phyloP scores from a whole-genome alignment of 2,797 vertebrate species.

The Oreortyx pictus region DNA sequence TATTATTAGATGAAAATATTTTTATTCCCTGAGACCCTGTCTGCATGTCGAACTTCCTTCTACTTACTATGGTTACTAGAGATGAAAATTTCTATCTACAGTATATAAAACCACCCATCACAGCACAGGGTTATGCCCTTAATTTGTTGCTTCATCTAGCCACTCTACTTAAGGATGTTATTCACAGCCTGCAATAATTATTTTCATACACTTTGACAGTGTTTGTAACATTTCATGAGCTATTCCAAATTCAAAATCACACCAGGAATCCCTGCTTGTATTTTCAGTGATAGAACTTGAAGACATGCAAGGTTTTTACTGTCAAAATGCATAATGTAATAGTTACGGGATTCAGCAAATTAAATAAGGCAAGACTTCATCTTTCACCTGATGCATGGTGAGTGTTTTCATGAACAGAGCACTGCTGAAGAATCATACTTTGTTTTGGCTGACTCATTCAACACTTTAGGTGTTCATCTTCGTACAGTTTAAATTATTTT shows the following conservation, averaged over 20 bases:
- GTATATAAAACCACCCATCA: background rate
- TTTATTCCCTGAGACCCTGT: background rate
- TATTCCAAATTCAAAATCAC: conserved; percentile 5
- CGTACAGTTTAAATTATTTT: background rate
- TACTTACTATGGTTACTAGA: background rate
- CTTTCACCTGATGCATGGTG: background rate
- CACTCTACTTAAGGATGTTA: background rate
- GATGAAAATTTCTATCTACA: background rate
- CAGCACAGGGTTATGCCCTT: background rate
- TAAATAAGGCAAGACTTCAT: background rate
- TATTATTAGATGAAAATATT: background rate
- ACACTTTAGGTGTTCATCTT: background rate
- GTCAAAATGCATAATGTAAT: background rate
- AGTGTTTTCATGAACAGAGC: background rate
- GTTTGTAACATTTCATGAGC: conserved; percentile 6
- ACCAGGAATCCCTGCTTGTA: background rate
- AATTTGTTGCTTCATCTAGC: background rate
- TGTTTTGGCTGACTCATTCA: background rate
- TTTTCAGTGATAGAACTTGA: background rate
- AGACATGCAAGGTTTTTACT: background rate
- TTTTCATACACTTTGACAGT: background rate
- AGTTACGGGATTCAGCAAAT: background rate
- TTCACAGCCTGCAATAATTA: background rate
- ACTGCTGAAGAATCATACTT: background rate
- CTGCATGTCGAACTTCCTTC: background rate